Conservation (phyloP, 1,140 invertebrate species). For the Heliconius congener region DNA sequence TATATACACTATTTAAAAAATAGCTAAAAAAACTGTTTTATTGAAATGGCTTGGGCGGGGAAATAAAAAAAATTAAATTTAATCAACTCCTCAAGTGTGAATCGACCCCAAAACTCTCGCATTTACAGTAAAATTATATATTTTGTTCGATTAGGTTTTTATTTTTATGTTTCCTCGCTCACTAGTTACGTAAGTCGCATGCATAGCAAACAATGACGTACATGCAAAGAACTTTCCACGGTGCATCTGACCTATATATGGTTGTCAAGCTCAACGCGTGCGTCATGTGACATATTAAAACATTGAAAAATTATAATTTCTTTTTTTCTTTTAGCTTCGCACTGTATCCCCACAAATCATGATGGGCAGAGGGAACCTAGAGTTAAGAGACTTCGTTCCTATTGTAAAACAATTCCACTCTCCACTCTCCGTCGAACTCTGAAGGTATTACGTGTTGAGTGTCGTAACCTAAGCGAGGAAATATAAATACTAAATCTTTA, state of each 20-base stretch:
- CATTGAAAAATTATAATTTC: background rate
- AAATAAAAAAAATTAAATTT: too few species aligned
- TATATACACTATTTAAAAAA: too few species aligned
- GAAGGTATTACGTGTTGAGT: too few species aligned
- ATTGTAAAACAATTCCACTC: too few species aligned
- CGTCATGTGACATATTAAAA: background rate
- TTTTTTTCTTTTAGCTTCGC: background rate
- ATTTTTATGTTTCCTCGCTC: background rate
- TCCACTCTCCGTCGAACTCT: too few species aligned
- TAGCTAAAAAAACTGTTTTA: too few species aligned
- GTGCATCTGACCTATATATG: slow-evolving; percentile 4
- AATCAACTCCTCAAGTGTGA: too few species aligned
- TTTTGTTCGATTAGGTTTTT: background rate
- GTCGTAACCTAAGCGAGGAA: too few species aligned
- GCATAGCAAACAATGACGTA: slow-evolving; percentile 7
- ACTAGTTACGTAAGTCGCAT: background rate
- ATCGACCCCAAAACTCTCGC: too few species aligned
- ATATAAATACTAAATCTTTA: too few species aligned
- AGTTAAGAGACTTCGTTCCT: background rate
- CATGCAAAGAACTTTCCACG: slow-evolving; percentile 6
- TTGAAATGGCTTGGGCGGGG: too few species aligned
- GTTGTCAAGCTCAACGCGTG: slow-evolving; percentile 5
- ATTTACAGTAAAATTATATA: background rate
- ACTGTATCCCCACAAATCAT: background rate
- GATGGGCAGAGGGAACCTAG: background rate